Evolutionary conservation across 1,140 invertebrate genomes (phyloP).

Genomic region (Tetranychus urticae): DNA sequence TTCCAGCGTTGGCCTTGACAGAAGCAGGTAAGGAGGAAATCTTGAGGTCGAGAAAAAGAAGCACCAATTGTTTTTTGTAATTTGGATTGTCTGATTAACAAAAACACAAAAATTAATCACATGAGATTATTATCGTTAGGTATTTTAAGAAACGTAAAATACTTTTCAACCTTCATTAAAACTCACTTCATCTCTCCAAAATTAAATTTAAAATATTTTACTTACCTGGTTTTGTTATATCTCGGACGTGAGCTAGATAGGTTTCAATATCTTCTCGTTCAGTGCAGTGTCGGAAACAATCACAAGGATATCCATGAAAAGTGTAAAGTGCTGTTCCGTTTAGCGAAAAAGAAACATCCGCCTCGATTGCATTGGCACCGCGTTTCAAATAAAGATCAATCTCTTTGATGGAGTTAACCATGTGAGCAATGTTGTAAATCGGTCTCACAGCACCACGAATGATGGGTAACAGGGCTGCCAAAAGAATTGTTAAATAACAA

Average conservation of each 20-base stretch:
- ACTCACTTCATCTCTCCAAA: too few species aligned
- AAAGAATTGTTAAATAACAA: too few species aligned
- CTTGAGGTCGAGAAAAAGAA: conserved; percentile 13
- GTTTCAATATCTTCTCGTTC: conserved; percentile 9
- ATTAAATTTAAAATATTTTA: conserved; percentile 4
- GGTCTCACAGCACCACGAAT: conserved; percentile 1
- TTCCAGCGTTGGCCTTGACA: conserved; percentile 10
- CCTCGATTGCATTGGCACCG: conserved; percentile 15
- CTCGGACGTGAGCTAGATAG: conserved; percentile 11
- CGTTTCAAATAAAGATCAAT: conserved; percentile 11
- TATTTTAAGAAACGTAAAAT: not conserved
- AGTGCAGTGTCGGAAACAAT: conserved; percentile 12
- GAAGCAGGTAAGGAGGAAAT: conserved; percentile 2
- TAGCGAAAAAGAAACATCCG: conserved; percentile 13
- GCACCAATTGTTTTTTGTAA: conserved; percentile 6
- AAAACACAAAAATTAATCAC: not conserved
- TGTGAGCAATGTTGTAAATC: conserved; percentile 15
- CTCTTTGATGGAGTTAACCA: conserved; percentile 16
- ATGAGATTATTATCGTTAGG: too few species aligned
- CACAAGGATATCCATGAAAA: conserved; percentile 16
- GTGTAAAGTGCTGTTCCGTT: conserved; percentile 11
- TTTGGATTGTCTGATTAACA: not conserved
- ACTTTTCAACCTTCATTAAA: not conserved
- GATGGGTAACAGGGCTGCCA: too few species aligned
- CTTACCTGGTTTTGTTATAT: conserved; percentile 8